Conservation (phyloP, 64 coral and sea anemone genomes). For the Pocillopora verrucosa region DNA sequence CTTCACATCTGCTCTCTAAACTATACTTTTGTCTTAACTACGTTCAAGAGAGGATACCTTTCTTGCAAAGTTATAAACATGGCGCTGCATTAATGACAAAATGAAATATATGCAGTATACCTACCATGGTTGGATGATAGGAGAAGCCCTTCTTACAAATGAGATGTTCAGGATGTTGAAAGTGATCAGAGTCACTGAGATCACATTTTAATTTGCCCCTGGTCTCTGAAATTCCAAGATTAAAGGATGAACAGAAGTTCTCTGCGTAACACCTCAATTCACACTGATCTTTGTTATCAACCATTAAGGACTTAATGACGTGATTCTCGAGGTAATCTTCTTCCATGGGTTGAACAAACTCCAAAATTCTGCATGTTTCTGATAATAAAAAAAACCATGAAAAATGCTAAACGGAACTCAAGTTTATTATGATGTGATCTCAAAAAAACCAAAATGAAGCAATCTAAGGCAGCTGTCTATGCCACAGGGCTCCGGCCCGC, state of each 20-base stretch:
- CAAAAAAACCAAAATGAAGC: too few relatives aligned
- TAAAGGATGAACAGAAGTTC: neutral
- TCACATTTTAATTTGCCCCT: neutral
- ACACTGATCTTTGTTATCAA: neutral
- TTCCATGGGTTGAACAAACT: neutral
- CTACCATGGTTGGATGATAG: neutral
- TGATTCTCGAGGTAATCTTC: neutral
- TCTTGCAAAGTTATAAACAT: too few relatives aligned
- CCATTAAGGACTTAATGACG: neutral
- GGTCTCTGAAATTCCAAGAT: neutral
- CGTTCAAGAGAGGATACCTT: too few relatives aligned
- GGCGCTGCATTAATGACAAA: too few relatives aligned
- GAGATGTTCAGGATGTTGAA: slow-evolving; percentile 5
- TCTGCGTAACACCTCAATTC: neutral
- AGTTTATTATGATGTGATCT: too few relatives aligned
- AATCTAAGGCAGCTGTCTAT: too few relatives aligned
- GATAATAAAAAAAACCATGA: neutral
- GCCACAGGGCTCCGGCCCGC: too few relatives aligned
- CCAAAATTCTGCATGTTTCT: neutral
- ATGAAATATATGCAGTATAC: neutral
- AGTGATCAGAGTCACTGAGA: slow-evolving; percentile 17
- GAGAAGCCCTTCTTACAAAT: neutral
- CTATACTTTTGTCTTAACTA: too few relatives aligned
- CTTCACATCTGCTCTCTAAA: too few relatives aligned
- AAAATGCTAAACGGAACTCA: too few relatives aligned